A percentile compares a stretch with the other conserved stretches of the same genome.
Evolutionary conservation across 2,797 vertebrate species (phyloP).

Genomic region (Enteromius viviparus): DNA sequence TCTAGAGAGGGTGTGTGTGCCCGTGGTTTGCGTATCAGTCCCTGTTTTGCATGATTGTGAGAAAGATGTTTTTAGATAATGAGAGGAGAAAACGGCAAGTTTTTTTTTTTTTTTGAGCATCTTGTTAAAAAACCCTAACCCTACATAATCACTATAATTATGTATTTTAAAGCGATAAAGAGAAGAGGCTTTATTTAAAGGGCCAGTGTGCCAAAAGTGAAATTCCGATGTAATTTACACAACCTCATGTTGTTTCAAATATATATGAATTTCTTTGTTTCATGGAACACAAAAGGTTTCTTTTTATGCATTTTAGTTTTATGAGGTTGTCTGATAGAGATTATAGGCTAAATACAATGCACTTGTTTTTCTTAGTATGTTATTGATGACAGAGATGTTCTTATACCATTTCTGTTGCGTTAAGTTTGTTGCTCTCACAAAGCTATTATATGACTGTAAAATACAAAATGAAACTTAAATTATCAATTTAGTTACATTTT

Average conservation of each 20-base stretch:
- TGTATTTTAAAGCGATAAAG: background rate
- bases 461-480: background rate
- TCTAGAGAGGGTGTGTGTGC: background rate
- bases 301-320: background rate
- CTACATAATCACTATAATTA: background rate
- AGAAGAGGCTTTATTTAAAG: background rate
- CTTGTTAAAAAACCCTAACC: background rate
- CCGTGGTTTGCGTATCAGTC: conserved; percentile 21
- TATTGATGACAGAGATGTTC: background rate
- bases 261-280: background rate
- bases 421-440: background rate
- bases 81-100: background rate
- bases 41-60: conserved; percentile 30
- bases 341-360: background rate
- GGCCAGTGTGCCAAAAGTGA: background rate
- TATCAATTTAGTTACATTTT: background rate
- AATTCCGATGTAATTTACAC: background rate
- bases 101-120: background rate
- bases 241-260: background rate
- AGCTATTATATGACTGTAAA: background rate
- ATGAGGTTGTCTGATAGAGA: background rate
- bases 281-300: background rate
- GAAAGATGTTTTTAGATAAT: conserved; percentile 16
- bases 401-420: background rate
- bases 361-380: background rate